Conservation (phyloP, 2,113 vertebrate genomes). For the Entosphenus tridentatus region DNA sequence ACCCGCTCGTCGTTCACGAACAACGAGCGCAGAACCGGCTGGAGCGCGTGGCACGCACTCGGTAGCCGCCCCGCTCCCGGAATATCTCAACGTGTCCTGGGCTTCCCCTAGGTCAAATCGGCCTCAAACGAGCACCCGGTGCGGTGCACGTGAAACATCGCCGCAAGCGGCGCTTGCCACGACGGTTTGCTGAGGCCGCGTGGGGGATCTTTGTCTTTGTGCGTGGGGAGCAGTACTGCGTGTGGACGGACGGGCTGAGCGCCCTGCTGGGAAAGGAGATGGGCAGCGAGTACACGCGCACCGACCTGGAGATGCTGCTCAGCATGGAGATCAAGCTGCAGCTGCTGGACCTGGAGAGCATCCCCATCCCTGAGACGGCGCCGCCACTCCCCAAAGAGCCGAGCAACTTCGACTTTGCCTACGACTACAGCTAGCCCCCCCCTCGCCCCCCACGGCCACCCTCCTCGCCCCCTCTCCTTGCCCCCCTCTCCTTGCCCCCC, state of each 20-base stretch:
- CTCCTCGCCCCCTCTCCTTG: too few relatives aligned
- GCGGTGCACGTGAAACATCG: too few relatives aligned
- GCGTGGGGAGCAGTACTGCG: slow-evolving; percentile 46
- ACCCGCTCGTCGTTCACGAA: background rate
- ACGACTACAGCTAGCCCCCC: slow-evolving; percentile 73
- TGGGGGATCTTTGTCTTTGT: too few relatives aligned
- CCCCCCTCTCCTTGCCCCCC: too few relatives aligned
- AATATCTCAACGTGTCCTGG: too few relatives aligned
- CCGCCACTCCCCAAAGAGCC: slow-evolving; percentile 97
- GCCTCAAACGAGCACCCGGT: too few relatives aligned
- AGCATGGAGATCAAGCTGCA: slow-evolving; percentile 99
- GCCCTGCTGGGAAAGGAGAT: slow-evolving; percentile 92
- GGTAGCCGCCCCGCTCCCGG: too few relatives aligned
- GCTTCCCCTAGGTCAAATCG: too few relatives aligned
- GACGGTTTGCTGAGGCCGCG: too few relatives aligned
- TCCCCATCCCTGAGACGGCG: slow-evolving; percentile 88
- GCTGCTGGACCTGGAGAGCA: slow-evolving; percentile 91
- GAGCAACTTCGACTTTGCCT: slow-evolving; percentile 99
- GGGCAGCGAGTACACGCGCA: slow-evolving; percentile 76
- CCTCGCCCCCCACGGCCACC: background rate
- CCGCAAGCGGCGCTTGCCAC: too few relatives aligned
- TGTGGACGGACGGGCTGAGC: slow-evolving; percentile 92
- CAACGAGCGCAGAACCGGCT: too few relatives aligned
- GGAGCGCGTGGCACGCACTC: too few relatives aligned
- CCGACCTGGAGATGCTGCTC: slow-evolving; percentile 83